Conservation (phyloP, 1,140 invertebrate species). For the Bombus superbus region DNA sequence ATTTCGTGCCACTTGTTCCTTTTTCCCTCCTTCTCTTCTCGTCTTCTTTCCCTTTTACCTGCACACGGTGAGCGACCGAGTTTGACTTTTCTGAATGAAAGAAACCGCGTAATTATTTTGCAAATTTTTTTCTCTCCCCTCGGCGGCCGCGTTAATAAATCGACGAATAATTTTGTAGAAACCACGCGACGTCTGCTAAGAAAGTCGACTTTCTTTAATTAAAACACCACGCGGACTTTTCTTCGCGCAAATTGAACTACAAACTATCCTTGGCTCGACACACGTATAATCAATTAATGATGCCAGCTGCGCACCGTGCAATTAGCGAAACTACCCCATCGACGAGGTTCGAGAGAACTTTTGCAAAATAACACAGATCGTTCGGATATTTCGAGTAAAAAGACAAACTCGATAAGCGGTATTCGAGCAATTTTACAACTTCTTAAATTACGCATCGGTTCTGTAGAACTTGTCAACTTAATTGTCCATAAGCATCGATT, state of each 20-base stretch:
- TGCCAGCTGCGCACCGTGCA: not conserved
- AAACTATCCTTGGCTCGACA: not conserved
- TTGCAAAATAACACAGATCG: not conserved
- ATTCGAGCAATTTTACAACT: too few species aligned
- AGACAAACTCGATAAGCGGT: not conserved
- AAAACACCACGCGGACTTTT: slow-evolving; percentile 3
- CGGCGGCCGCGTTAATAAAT: slow-evolving; percentile 12
- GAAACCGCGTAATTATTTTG: slow-evolving; percentile 13
- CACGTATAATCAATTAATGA: not conserved
- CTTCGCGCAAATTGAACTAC: not conserved
- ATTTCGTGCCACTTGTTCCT: slow-evolving; percentile 20
- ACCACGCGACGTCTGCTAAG: not conserved
- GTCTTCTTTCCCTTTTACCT: too few species aligned
- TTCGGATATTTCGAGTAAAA: not conserved
- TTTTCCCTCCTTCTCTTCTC: too few species aligned
- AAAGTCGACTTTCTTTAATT: slow-evolving; percentile 39
- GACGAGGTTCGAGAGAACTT: not conserved
- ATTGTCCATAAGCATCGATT: too few species aligned
- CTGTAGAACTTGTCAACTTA: too few species aligned
- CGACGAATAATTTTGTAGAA: slow-evolving; percentile 1
- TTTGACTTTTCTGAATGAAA: slow-evolving; percentile 9
- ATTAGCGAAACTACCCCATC: not conserved
- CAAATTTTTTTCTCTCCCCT: not conserved
- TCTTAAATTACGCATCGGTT: too few species aligned
- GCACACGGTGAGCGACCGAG: not conserved